Percentiles rank a stretch among this genome's conserved stretches.
Evolutionary conservation across 1,140 invertebrate species (phyloP).

Genomic region (Contarinia nasturtii): DNA sequence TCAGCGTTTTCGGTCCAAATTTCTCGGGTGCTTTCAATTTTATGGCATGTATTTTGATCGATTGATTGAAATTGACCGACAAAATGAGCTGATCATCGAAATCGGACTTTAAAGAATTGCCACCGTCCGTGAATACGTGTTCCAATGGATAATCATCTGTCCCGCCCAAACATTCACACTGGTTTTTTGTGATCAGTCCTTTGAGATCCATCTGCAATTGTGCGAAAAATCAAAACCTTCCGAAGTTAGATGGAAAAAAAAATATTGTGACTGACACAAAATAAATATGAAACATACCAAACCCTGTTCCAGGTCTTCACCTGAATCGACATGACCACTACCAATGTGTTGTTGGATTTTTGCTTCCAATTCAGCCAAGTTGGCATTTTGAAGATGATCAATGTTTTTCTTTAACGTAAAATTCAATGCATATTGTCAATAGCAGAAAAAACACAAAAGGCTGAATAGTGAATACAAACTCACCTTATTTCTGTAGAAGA

Average conservation of each 20-base stretch:
- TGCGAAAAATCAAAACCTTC: constrained; percentile 2
- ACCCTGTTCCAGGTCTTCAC: constrained; percentile 48
- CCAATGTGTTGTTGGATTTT: constrained; percentile 83
- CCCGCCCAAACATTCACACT: constrained; percentile 95
- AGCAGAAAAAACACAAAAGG: background rate
- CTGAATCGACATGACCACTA: constrained; percentile 24
- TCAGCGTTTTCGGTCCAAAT: constrained; percentile 82
- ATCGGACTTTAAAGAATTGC: constrained; percentile 72
- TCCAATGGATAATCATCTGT: constrained; percentile 74
- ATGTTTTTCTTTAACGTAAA: constrained; percentile 41
- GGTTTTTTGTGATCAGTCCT: constrained; percentile 67
- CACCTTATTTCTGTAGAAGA: constrained; percentile 78
- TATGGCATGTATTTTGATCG: constrained; percentile 95
- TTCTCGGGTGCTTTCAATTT: constrained; percentile 76
- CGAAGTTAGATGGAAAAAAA: no score
- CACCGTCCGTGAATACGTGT: constrained; percentile 49
- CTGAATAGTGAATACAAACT: background rate
- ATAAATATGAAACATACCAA: constrained; percentile 9
- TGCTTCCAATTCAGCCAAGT: constrained; percentile 57
- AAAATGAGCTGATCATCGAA: constrained; percentile 93
- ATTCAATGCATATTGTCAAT: background rate
- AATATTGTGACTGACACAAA: no score
- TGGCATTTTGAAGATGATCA: constrained; percentile 65
- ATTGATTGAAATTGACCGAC: constrained; percentile 78
- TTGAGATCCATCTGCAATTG: constrained; percentile 67